Evolutionary conservation across 2,113 vertebrate genomes (phyloP).

Genomic region (Daphoenositta chrysoptera): DNA sequence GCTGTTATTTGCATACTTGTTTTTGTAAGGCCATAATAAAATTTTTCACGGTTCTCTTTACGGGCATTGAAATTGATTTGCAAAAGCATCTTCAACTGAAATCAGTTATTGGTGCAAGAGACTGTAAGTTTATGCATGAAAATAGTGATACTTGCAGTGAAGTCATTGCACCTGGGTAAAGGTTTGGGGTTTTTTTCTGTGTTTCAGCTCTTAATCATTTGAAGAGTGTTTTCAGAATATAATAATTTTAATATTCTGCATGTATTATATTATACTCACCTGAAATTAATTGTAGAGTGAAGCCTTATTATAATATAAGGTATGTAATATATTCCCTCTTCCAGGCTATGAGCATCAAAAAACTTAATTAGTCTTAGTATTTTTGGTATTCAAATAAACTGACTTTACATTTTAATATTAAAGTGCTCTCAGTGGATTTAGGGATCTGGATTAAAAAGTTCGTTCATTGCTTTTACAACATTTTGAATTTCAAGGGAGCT

Average conservation of each 20-base stretch:
- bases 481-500: conserved; percentile 22
- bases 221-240: background rate
- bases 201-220: background rate
- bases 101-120: background rate
- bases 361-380: background rate
- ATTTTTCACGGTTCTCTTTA: rapidly evolving
- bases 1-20: background rate
- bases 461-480: conserved; percentile 25
- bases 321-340: background rate
- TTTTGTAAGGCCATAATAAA: background rate
- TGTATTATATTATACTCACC: background rate
- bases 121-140: background rate
- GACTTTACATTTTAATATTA: background rate
- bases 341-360: background rate
- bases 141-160: background rate
- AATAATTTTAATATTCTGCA: background rate
- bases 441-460: background rate
- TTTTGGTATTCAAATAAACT: conserved; percentile 28
- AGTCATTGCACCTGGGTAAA: background rate
- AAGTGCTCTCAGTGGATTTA: background rate
- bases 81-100: background rate
- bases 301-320: background rate
- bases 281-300: background rate
- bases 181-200: background rate
- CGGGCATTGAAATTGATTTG: background rate